These are phyloP conservation scores for Tangara arthus DNA, from an alignment of 2,797 vertebrate genomes.

Conservation along the genomic window DNA sequence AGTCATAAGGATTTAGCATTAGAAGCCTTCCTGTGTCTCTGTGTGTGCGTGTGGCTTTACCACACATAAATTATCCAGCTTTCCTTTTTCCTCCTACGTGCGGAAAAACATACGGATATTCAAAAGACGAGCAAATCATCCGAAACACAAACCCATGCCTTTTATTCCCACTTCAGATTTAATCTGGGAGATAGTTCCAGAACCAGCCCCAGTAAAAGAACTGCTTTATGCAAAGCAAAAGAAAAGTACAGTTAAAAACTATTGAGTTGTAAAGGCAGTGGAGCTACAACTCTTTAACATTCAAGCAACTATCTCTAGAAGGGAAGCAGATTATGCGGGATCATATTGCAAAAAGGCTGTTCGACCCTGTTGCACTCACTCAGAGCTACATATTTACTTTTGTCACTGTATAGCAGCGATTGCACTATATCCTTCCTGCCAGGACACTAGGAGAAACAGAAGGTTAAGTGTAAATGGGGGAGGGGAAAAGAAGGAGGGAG, in stretches of 20 bases:
- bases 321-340: constrained; percentile 48
- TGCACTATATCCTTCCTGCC: constrained; percentile 63
- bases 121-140: background rate
- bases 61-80: constrained; percentile 62
- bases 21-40: constrained; percentile 28
- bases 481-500: constrained; percentile 30
- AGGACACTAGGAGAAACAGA: constrained; percentile 51
- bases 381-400: constrained; percentile 58
- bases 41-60: constrained; percentile 27
- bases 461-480: constrained; percentile 31
- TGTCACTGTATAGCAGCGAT: constrained; percentile 51
- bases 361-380: constrained; percentile 40
- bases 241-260: constrained; percentile 27
- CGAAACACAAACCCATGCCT: background rate
- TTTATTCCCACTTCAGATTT: constrained; percentile 2
- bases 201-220: background rate
- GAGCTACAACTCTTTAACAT: constrained; percentile 41
- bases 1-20: constrained; percentile 42
- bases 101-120: background rate
- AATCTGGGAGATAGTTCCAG: background rate
- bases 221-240: background rate
- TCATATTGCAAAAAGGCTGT: constrained; percentile 62
- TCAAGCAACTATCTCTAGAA: constrained; percentile 52
- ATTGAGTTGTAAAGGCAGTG: background rate
- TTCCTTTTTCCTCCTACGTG: constrained; percentile 34